These are phyloP conservation scores for Eilema caniola DNA, from an alignment of 2,888 invertebrate species.

Conservation along the genomic window DNA sequence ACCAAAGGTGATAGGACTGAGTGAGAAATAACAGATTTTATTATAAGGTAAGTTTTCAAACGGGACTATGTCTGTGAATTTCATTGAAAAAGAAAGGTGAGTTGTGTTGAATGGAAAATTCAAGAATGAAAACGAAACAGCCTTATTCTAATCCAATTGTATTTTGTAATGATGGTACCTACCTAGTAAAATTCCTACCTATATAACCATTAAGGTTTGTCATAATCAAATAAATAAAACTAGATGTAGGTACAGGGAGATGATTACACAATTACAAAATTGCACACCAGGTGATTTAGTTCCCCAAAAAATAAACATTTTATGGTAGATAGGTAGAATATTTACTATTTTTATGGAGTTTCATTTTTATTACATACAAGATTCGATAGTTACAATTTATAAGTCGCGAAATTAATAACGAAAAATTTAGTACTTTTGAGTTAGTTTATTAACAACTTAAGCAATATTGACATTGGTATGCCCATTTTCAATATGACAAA, in stretches of 20 bases:
- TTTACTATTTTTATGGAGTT: constrained; percentile 72
- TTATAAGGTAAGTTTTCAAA: neutral
- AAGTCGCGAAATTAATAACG: constrained; percentile 71
- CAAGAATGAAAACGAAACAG: too few species aligned
- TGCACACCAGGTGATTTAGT: constrained; percentile 4
- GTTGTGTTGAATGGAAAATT: neutral
- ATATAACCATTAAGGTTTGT: neutral
- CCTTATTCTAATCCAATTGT: neutral
- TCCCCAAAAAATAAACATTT: constrained; percentile 64
- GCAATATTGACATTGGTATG: constrained; percentile 71
- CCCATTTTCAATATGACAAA: constrained; percentile 58
- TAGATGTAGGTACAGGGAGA: neutral
- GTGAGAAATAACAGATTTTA: neutral
- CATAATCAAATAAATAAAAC: too few species aligned
- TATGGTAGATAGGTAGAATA: constrained; percentile 58
- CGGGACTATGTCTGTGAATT: neutral
- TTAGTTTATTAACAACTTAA: constrained; percentile 76
- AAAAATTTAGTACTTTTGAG: constrained; percentile 70
- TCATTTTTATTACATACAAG: constrained; percentile 65
- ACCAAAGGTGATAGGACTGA: too few species aligned
- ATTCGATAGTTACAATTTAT: constrained; percentile 57
- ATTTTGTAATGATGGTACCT: neutral
- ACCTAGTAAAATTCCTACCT: neutral
- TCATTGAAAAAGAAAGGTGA: neutral
- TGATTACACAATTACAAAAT: neutral